Base-by-base conservation (phyloP, 2,113 vertebrate genomes). In the Gobiocypris rarus region DNA sequence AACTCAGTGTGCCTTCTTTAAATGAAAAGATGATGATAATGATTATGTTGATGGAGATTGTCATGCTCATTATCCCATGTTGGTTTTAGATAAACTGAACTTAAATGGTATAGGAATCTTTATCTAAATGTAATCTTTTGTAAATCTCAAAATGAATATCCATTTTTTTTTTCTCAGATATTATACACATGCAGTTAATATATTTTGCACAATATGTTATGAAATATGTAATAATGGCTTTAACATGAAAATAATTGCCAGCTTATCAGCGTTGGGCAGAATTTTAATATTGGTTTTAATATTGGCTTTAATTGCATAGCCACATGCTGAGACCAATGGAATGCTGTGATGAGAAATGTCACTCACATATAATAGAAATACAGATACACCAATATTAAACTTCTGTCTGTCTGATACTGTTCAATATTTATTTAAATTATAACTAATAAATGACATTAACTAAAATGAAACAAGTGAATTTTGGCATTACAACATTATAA, bases 21-120 rank as follows among this genome's bases (percentile, higher is more conserved):
- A 88, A 85, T 71, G 50, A 59, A 58, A 84, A 22, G 17, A 67
- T 78, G 73, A 81, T 43, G 71, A 31, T 75, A 75, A 75, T 76
- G 59, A 48, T 24, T 81, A 34, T 82, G 79, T 41, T 58, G 26
- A 59, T 59, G 31, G 10, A 77, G n/a, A 65, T 45, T 48, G 69
- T 73, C 19, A 34, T 41, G 48, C 28, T 78, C 22, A 61, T 86
- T 63, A 38, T 24, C 28, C 11, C 11, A 38, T 24, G 54, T 77
- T 77, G 2, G 11, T 41, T 59, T 59, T 59, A 41, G 3, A 77
- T 59, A 59, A 58, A 19, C 22, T 14, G 1, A 41, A 77, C 13
- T 8, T 41, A 41, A 78, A 43, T 41, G 31, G n/a, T 48, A 24
- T 17, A 75, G 24, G 8, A 75, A 26, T 28, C 15, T 28, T 74